phyloP scores from a whole-genome alignment of 1,140 invertebrate genomes.

The Lucilia cuprina region DNA sequence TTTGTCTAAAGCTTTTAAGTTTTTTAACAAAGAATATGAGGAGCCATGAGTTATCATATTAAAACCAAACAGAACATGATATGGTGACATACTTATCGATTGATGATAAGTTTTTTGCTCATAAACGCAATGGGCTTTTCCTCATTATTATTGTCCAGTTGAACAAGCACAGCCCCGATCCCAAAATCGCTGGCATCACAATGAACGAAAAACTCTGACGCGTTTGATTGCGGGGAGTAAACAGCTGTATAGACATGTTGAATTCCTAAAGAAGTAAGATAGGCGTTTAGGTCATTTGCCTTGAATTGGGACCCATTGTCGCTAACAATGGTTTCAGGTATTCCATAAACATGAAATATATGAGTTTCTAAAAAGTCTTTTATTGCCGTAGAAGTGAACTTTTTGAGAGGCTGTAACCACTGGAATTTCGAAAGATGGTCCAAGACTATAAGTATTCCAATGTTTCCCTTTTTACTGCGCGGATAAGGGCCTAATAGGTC shows the following conservation, averaged over 20 bases:
- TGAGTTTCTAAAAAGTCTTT: not conserved
- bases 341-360: slow-evolving; percentile 1
- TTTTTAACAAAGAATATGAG: not conserved
- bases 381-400: not conserved
- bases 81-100: slow-evolving; percentile 18
- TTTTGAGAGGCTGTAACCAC: not conserved
- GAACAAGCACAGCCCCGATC: too few relatives aligned
- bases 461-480: not conserved
- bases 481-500: slow-evolving; percentile 33
- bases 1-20: not conserved
- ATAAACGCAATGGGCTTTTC: too few relatives aligned
- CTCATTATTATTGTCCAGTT: too few relatives aligned
- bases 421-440: slow-evolving; percentile 18
- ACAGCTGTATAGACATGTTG: not conserved
- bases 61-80: not conserved
- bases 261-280: not conserved
- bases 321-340: not conserved
- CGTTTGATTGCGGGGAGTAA: slow-evolving; percentile 37
- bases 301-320: slow-evolving; percentile 33
- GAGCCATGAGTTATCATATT: slow-evolving; percentile 20
- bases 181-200: too few relatives aligned
- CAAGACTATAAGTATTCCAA: not conserved
- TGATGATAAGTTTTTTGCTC: too few relatives aligned
- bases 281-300: not conserved
- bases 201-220: too few relatives aligned